Conservation (phyloP, 1,140 invertebrate species). For the Dreissena rostriformis region DNA sequence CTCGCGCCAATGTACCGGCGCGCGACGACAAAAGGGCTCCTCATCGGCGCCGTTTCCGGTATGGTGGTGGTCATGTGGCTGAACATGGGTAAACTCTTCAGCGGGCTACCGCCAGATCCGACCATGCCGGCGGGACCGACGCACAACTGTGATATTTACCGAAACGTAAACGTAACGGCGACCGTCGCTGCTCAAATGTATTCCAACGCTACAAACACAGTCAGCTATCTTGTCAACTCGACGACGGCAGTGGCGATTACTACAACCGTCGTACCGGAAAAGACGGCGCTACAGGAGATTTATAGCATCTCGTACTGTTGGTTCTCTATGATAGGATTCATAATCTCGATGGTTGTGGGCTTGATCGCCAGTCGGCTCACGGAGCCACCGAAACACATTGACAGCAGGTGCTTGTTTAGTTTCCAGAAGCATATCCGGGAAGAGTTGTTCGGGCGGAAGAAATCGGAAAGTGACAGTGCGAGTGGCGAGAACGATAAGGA, state of each 20-base stretch:
- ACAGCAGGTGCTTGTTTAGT: neutral
- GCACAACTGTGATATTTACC: neutral
- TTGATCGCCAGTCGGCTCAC: neutral
- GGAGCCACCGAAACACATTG: neutral
- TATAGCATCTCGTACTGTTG: conserved; percentile 12
- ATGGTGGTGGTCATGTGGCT: conserved; percentile 14
- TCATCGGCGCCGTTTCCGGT: neutral
- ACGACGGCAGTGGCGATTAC: neutral
- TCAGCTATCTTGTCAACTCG: neutral
- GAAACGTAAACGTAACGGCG: neutral
- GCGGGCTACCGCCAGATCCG: neutral
- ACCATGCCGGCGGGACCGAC: conserved; percentile 26
- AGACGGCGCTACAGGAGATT: neutral
- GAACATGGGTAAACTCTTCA: conserved; percentile 13
- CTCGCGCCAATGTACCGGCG: conserved; percentile 9
- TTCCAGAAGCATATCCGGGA: neutral
- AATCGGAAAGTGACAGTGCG: neutral
- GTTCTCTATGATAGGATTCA: conserved; percentile 5
- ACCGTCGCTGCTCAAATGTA: neutral
- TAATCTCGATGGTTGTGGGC: neutral
- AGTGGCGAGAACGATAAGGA: neutral
- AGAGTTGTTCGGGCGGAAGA: neutral
- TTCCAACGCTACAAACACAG: neutral
- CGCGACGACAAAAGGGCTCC: conserved; percentile 25
- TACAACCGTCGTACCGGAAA: neutral